Evolutionary conservation across 2,888 invertebrate species (phyloP).

Genomic region (Hedya salicella): DNA sequence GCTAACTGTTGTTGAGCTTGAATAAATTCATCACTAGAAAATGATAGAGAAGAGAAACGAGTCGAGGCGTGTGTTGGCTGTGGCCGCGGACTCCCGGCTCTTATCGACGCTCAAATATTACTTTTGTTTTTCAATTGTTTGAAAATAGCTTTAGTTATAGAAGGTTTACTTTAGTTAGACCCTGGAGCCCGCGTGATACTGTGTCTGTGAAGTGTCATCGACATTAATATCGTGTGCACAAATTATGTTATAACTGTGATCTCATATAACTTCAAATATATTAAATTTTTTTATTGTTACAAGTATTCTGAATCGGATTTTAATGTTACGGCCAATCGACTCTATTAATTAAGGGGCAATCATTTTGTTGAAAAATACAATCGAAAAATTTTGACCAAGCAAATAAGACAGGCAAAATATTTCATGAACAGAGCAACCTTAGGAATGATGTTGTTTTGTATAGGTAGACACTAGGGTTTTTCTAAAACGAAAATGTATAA

Average conservation of each 20-base stretch:
- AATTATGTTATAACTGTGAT: not conserved
- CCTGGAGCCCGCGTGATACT: constrained; percentile 50
- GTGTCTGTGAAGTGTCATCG: constrained; percentile 45
- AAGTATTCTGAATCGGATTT: not conserved
- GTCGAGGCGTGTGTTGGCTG: constrained; percentile 70
- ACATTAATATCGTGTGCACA: constrained; percentile 9
- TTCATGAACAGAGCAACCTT: not conserved
- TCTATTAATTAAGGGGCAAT: constrained; percentile 24
- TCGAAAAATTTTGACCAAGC: not conserved
- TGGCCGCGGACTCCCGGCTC: constrained; percentile 48
- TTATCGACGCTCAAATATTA: not conserved
- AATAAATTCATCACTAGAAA: constrained; percentile 98
- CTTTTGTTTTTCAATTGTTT: no score
- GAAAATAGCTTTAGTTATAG: not conserved
- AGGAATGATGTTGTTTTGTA: not conserved
- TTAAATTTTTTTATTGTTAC: not conserved
- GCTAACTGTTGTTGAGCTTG: constrained; percentile 98
- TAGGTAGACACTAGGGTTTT: no score
- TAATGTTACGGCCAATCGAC: constrained; percentile 34
- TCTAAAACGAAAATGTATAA: no score
- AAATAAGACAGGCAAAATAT: not conserved
- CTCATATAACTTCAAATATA: not conserved
- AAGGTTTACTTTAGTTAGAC: constrained; percentile 36
- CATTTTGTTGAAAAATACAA: not conserved
- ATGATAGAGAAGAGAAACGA: constrained; percentile 92